Conservation (phyloP, 1,140 invertebrate genomes). For the Periplaneta americana region DNA sequence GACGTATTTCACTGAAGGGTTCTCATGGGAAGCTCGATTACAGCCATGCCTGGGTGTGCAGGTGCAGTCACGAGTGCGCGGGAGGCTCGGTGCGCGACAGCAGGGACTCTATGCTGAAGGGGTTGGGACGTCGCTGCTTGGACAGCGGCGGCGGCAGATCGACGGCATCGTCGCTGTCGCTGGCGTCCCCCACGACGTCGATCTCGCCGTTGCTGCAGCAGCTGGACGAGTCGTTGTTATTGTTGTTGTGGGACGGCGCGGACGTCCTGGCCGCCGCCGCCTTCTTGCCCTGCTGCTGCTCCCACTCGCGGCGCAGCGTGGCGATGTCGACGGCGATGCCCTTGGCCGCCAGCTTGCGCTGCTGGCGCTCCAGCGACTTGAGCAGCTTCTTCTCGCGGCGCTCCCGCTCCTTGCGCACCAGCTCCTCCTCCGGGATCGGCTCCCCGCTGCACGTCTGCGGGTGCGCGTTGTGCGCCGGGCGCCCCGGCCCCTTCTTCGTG, state of each 20-base stretch:
- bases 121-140: neutral
- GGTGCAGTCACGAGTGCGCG: neutral
- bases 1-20: neutral
- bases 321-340: conserved; percentile 83
- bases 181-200: conserved; percentile 62
- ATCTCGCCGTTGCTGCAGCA: conserved; percentile 44
- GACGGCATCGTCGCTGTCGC: conserved; percentile 39
- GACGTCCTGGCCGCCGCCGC: neutral
- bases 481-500: conserved; percentile 96
- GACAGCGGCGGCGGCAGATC: neutral
- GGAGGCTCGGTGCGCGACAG: neutral
- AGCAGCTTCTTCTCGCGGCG: conserved; percentile 56
- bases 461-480: conserved; percentile 97
- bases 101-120: conserved; percentile 14
- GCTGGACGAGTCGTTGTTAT: conserved; percentile 6
- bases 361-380: conserved; percentile 89
- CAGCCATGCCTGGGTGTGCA: neutral
- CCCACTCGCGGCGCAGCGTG: conserved; percentile 69
- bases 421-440: conserved; percentile 92
- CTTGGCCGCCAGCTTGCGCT: conserved; percentile 82
- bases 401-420: conserved; percentile 72
- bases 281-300: conserved; percentile 35
- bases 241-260: neutral
- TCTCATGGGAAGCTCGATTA: neutral
- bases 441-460: conserved; percentile 96